These are phyloP conservation scores for Glaucomys volans DNA, from an alignment of 2,113 vertebrate species.

Conservation along the genomic window DNA sequence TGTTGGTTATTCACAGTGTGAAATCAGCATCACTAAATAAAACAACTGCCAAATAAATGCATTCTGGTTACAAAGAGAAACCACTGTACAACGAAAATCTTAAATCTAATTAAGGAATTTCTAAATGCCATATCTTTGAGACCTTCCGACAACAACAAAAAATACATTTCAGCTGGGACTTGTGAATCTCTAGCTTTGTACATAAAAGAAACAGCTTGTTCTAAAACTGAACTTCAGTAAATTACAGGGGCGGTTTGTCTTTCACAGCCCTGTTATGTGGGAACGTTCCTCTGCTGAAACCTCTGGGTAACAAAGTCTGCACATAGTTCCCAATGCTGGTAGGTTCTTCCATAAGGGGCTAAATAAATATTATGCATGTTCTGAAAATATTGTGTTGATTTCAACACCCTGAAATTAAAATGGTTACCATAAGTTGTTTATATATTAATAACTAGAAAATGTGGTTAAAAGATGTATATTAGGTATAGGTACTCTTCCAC, in stretches of 20 bases:
- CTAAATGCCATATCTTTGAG: conserved; percentile 72
- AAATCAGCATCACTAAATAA: conserved; percentile 70
- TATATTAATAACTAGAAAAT: conserved; percentile 55
- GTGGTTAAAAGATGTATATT: conserved; percentile 50
- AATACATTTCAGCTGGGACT: conserved; percentile 66
- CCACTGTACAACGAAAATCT: conserved; percentile 60
- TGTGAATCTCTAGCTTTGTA: conserved; percentile 74
- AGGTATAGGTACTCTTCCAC: not conserved
- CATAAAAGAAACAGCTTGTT: conserved; percentile 72
- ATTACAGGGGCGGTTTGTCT: conserved; percentile 73
- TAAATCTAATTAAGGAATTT: conserved; percentile 80
- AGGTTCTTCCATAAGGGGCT: conserved; percentile 63
- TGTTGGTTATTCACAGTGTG: conserved; percentile 70
- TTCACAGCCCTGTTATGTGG: conserved; percentile 68
- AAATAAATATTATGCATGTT: conserved; percentile 79
- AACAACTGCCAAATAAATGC: conserved; percentile 61
- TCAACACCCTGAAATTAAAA: conserved; percentile 72
- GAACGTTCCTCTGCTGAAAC: conserved; percentile 73
- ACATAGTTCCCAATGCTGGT: conserved; percentile 59
- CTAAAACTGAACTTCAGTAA: conserved; percentile 76
- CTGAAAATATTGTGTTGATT: conserved; percentile 66
- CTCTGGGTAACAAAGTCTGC: conserved; percentile 60
- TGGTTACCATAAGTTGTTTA: conserved; percentile 57
- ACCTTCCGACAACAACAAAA: conserved; percentile 70
- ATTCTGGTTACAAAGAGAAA: conserved; percentile 64